phyloP scores from a whole-genome alignment of 2,797 vertebrate species.

The Anguilla anguilla region DNA sequence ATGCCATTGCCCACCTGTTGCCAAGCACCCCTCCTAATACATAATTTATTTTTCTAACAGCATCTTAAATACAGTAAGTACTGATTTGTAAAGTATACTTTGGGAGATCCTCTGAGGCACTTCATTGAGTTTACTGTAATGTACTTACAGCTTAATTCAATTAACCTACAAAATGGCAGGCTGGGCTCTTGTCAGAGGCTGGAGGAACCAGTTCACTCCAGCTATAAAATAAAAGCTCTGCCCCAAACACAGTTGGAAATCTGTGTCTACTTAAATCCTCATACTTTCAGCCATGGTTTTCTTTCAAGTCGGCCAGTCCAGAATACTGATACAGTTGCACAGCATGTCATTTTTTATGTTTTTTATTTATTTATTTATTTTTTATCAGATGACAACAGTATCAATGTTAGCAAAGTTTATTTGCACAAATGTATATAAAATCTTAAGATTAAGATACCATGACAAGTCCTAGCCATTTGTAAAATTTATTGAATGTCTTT shows the following conservation, averaged over 20 bases:
- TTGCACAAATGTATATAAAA: background rate
- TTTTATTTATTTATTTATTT: background rate
- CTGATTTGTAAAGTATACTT: conserved; percentile 12
- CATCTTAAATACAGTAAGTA: conserved; percentile 19
- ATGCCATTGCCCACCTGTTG: conserved; percentile 6
- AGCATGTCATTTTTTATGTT: background rate
- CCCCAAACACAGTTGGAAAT: conserved; percentile 4
- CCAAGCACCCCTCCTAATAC: background rate
- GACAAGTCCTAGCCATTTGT: background rate
- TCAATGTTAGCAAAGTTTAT: background rate
- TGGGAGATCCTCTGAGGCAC: conserved; percentile 11
- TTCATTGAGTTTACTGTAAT: conserved; percentile 20
- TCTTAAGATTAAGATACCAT: background rate
- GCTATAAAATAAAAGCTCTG: conserved; percentile 24
- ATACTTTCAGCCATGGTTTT: background rate
- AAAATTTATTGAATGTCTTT: background rate
- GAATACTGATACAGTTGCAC: background rate
- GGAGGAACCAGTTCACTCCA: conserved; percentile 10
- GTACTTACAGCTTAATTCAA: conserved; percentile 30
- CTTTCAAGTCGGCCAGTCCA: background rate
- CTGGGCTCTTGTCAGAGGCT: conserved; percentile 19
- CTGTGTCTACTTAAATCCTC: conserved; percentile 15
- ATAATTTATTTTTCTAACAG: conserved; percentile 4
- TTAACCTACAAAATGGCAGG: conserved; percentile 31
- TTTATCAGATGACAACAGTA: conserved; percentile 6